These are phyloP conservation scores for Melanerpes aurifrons DNA, from an alignment of 2,113 vertebrate species.

Conservation along the genomic window DNA sequence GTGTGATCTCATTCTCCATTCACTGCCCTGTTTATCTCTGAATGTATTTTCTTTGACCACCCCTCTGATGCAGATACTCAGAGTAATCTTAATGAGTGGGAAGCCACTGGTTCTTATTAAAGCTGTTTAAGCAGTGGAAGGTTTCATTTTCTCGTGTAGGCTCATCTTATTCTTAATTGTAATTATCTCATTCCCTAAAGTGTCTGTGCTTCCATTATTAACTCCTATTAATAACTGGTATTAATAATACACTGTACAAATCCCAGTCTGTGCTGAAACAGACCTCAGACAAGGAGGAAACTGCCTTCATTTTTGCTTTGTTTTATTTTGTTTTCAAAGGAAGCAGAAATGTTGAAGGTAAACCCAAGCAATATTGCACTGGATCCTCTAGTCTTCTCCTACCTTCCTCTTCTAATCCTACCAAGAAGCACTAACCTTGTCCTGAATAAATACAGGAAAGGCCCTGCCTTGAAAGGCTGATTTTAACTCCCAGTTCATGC, in stretches of 20 bases:
- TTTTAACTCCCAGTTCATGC: not conserved
- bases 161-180: constrained; percentile 62
- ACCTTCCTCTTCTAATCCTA: not conserved
- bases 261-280: not conserved
- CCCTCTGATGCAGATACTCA: constrained; percentile 17
- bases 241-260: constrained; percentile 20
- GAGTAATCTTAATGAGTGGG: constrained; percentile 42
- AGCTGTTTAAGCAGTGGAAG: constrained; percentile 34
- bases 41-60: constrained; percentile 15
- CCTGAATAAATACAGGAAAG: not conserved
- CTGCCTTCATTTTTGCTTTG: not conserved
- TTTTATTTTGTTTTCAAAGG: constrained; percentile 1
- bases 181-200: constrained; percentile 56
- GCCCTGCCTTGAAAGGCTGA: not conserved
- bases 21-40: constrained; percentile 6
- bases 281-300: not conserved
- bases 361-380: not conserved
- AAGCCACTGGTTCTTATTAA: constrained; percentile 47
- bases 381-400: not conserved
- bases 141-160: constrained; percentile 58
- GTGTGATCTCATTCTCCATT: constrained; percentile 30
- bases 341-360: not conserved
- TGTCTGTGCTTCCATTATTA: constrained; percentile 55
- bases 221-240: constrained; percentile 57
- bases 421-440: not conserved